Percentiles rank a stretch among this genome's conserved stretches.
phyloP scores from a whole-genome alignment of 2,888 invertebrate species.

The Agonopterix heracliana region DNA sequence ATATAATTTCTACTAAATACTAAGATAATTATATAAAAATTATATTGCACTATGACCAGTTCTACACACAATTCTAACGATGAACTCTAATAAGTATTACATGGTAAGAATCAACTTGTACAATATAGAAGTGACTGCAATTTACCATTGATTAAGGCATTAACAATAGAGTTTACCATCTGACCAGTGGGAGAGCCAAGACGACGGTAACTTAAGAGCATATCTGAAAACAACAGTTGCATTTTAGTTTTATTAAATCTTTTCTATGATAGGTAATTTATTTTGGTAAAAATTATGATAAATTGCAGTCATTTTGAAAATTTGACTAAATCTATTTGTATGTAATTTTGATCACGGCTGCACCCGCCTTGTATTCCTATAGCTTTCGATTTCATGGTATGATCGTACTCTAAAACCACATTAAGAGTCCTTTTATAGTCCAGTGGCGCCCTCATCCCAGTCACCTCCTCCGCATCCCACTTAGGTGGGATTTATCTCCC shows the following conservation, averaged over 20 bases:
- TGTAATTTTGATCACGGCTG: background rate
- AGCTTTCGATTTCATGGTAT: background rate
- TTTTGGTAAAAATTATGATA: background rate
- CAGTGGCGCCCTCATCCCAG: too few relatives aligned
- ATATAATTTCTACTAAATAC: too few relatives aligned
- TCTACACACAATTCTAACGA: too few relatives aligned
- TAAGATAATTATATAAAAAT: too few relatives aligned
- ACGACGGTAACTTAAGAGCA: constrained; percentile 48
- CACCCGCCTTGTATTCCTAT: background rate
- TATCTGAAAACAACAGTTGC: constrained; percentile 60
- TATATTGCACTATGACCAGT: too few relatives aligned
- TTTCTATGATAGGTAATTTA: background rate
- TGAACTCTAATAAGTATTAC: too few relatives aligned
- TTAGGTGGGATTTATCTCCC: too few relatives aligned
- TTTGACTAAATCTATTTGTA: background rate
- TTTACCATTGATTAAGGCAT: constrained; percentile 57
- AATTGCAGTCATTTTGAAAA: constrained; percentile 30
- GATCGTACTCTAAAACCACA: too few relatives aligned
- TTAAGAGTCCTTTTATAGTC: too few relatives aligned
- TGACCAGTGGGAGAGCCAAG: constrained; percentile 47
- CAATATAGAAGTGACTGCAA: constrained; percentile 33
- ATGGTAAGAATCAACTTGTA: too few relatives aligned
- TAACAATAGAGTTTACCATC: constrained; percentile 48
- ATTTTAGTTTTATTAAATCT: constrained; percentile 21
- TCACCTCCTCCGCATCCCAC: too few relatives aligned